Conservation (phyloP, 92 coral and sea anemone species). For the Parazoanthus darwini region DNA sequence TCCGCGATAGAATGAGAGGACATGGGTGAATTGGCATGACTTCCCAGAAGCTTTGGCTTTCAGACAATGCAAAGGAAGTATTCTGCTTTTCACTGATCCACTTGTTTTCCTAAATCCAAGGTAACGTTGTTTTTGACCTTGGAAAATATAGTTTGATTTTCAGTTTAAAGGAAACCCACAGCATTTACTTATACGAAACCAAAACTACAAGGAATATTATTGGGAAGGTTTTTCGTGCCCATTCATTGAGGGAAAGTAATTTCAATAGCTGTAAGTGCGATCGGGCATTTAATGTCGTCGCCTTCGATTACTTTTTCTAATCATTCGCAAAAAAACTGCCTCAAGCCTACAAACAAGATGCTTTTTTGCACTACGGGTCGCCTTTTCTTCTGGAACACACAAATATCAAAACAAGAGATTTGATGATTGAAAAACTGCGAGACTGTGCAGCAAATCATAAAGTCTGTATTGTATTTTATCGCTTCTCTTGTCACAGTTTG, state of each 20-base stretch:
- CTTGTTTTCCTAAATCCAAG: no score
- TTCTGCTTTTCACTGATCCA: not conserved
- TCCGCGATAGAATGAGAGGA: slow-evolving; percentile 5
- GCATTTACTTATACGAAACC: not conserved
- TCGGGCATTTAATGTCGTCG: not conserved
- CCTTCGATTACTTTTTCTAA: not conserved
- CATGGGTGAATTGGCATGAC: not conserved
- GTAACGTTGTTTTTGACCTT: not conserved
- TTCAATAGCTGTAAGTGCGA: not conserved
- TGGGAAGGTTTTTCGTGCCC: not conserved
- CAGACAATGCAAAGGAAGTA: not conserved
- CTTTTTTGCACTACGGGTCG: slow-evolving; percentile 11
- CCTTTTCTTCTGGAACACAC: slow-evolving; percentile 13
- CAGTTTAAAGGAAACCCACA: not conserved
- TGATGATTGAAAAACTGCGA: not conserved
- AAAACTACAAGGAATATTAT: not conserved
- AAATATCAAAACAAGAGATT: slow-evolving; percentile 28
- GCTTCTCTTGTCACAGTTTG: not conserved
- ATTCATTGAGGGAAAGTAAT: not conserved
- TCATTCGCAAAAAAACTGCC: not conserved
- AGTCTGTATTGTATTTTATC: not conserved
- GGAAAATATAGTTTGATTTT: not conserved
- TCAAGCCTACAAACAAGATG: not conserved
- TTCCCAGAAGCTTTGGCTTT: not conserved
- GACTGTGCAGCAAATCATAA: not conserved